Percentiles rank a stretch among this genome's conserved stretches.
phyloP scores from a whole-genome alignment of 2,113 vertebrate genomes.

The Microcebus ravelobensis region DNA sequence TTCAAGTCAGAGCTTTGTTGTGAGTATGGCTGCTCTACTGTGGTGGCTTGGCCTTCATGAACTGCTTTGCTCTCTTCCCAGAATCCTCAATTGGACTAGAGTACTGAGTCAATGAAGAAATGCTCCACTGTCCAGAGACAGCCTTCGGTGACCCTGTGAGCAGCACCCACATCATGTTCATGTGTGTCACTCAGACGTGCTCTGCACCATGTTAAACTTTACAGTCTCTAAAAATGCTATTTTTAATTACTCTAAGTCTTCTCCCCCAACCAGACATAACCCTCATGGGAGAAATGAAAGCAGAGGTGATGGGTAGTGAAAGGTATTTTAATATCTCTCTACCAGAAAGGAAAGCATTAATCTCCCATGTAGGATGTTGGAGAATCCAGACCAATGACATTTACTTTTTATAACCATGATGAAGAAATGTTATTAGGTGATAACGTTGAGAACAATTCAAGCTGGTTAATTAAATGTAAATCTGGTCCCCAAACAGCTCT shows the following conservation, averaged over 20 bases:
- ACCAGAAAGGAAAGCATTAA: neutral
- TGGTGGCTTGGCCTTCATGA: neutral
- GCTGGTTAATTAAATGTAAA: slow-evolving; percentile 18
- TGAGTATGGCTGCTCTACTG: neutral
- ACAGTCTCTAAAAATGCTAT: neutral
- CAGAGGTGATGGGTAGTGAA: neutral
- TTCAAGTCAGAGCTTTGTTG: neutral
- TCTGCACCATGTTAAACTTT: neutral
- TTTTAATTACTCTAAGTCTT: neutral
- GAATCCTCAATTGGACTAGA: rapidly evolving
- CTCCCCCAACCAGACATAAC: neutral
- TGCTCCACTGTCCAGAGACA: rapidly evolving
- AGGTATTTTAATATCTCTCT: neutral
- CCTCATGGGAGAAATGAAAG: neutral
- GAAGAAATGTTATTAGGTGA: neutral
- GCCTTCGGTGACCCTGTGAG: rapidly evolving
- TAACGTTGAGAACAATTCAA: neutral
- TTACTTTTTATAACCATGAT: neutral
- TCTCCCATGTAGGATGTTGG: neutral
- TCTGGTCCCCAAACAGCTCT: neutral
- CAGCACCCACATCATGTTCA: neutral
- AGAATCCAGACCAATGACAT: neutral
- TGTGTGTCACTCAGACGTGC: neutral
- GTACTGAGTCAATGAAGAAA: neutral
- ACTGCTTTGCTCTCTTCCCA: neutral